Evolutionary conservation across 2,113 vertebrate genomes (phyloP).

Genomic region (Apteryx mantelli): DNA sequence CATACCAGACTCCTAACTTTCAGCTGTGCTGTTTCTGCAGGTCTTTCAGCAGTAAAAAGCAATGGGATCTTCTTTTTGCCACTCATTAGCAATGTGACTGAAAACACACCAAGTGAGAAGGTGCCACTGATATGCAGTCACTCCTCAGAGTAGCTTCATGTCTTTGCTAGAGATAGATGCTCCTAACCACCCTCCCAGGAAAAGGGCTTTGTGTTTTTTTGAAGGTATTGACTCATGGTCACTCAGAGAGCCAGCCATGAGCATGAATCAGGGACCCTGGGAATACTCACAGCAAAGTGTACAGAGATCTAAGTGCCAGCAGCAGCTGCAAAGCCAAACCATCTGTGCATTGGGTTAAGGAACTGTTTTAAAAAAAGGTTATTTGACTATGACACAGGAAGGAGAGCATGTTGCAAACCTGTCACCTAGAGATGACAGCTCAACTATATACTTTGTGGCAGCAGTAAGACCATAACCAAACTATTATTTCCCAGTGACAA

Average conservation of each 20-base stretch:
- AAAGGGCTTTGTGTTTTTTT: background rate
- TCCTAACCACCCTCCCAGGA: background rate
- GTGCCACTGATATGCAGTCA: background rate
- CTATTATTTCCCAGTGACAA: background rate
- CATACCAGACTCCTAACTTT: accelerated
- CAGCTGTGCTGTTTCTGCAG: background rate
- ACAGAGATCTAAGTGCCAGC: background rate
- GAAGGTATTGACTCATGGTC: background rate
- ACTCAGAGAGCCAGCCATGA: background rate
- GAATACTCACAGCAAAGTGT: background rate
- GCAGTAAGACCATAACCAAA: background rate
- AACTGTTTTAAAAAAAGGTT: background rate
- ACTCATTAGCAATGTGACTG: background rate
- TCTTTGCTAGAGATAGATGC: background rate
- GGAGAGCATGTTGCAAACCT: background rate
- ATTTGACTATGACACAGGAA: background rate
- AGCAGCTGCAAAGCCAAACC: background rate
- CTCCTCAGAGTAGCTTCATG: background rate
- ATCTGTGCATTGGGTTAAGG: background rate
- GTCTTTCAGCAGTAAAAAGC: background rate
- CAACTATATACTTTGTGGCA: background rate
- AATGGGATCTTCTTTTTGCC: background rate
- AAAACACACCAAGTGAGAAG: background rate
- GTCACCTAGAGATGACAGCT: background rate
- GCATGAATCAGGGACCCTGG: background rate